Conservation (phyloP, 1,140 invertebrate species). For the Drosophila nebulosa region DNA sequence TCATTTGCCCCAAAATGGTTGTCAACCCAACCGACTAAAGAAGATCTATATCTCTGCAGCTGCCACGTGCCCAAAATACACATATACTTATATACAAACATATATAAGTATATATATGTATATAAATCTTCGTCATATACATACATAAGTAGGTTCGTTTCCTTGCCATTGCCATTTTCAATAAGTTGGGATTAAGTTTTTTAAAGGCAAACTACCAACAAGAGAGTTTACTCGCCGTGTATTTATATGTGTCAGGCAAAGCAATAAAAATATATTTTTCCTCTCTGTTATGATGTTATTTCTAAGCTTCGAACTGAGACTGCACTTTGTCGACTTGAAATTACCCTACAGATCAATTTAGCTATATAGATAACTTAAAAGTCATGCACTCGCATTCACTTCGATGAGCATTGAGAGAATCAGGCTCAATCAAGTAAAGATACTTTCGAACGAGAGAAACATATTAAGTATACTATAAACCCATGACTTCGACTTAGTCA, state of each 20-base stretch:
- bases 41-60: background rate
- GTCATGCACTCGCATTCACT: too few species aligned
- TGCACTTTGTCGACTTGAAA: background rate
- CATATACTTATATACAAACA: background rate
- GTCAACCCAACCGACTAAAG: background rate
- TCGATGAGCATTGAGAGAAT: too few species aligned
- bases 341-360: background rate
- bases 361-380: background rate
- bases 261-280: background rate
- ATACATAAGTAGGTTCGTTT: conserved; percentile 1
- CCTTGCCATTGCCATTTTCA: background rate
- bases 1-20: background rate
- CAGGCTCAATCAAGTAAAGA: too few species aligned
- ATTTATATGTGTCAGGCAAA: background rate
- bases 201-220: background rate
- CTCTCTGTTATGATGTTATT: background rate
- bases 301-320: background rate
- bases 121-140: background rate
- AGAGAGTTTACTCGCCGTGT: background rate
- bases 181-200: conserved; percentile 2
- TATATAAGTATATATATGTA: background rate
- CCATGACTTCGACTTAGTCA: too few species aligned
- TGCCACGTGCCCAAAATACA: background rate
- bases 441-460: too few species aligned
- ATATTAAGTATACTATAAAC: too few species aligned